A percentile compares a stretch with the other conserved stretches of the same genome.
phyloP scores from a whole-genome alignment of 2,797 vertebrate genomes.

The Acanthurus lineatus region DNA sequence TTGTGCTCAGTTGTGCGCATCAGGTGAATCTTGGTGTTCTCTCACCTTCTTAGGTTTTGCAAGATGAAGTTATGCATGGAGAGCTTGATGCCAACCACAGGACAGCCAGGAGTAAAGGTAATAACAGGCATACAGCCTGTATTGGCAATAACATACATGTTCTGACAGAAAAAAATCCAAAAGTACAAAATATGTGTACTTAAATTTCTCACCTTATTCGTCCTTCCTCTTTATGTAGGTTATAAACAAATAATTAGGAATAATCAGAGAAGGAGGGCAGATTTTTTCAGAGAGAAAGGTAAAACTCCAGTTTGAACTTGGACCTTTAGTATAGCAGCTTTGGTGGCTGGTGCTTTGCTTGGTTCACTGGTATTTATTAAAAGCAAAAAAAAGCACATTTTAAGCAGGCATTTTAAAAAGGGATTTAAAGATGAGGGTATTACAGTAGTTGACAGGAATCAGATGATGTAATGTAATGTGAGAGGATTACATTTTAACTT shows the following conservation, averaged over 20 bases:
- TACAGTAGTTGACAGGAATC: constrained; percentile 2
- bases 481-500: background rate
- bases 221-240: constrained; percentile 88
- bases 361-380: background rate
- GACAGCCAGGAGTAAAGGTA: constrained; percentile 80
- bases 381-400: background rate
- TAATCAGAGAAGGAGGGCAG: constrained; percentile 93
- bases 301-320: constrained; percentile 67
- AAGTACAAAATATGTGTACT: background rate
- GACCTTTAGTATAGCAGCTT: constrained; percentile 34
- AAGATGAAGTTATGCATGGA: constrained; percentile 83
- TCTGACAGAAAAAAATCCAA: background rate
- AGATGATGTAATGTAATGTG: background rate
- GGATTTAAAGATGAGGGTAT: background rate
- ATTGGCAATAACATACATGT: background rate
- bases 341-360: constrained; percentile 59
- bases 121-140: constrained; percentile 10
- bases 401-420: background rate
- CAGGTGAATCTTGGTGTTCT: constrained; percentile 35
- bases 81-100: constrained; percentile 52
- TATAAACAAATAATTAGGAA: constrained; percentile 89
- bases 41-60: constrained; percentile 77
- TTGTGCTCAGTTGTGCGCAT: constrained; percentile 6
- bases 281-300: constrained; percentile 96
- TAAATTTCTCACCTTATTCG: constrained; percentile 53